A percentile compares a stretch with the other conserved stretches of the same genome.
Evolutionary conservation across 1,140 invertebrate genomes (phyloP).

Genomic region (Xylocopa sonorina): DNA sequence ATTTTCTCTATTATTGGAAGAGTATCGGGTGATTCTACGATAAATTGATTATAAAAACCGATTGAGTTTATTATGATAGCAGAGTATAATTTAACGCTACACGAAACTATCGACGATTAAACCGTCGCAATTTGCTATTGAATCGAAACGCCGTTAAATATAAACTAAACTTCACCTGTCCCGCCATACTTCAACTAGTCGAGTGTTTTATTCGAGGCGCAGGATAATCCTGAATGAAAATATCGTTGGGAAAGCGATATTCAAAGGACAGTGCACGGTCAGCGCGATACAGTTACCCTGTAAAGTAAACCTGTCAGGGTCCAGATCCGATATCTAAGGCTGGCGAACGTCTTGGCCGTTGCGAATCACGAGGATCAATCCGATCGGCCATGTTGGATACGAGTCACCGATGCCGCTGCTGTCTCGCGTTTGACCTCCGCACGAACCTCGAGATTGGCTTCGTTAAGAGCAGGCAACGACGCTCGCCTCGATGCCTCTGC

Average conservation of each 20-base stretch:
- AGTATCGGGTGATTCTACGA: too few relatives aligned
- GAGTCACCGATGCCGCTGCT: constrained; percentile 21
- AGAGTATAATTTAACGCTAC: too few relatives aligned
- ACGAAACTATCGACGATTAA: too few relatives aligned
- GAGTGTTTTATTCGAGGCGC: too few relatives aligned
- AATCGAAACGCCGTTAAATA: too few relatives aligned
- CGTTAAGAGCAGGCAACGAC: constrained; percentile 62
- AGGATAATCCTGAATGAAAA: background rate
- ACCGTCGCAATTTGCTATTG: too few relatives aligned
- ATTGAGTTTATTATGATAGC: too few relatives aligned
- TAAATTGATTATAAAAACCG: too few relatives aligned
- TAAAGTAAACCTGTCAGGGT: background rate
- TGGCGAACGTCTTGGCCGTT: background rate
- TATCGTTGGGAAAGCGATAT: background rate
- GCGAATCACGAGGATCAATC: constrained; percentile 44
- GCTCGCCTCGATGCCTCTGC: constrained; percentile 23
- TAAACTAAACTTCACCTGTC: too few relatives aligned
- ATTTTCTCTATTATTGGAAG: too few relatives aligned
- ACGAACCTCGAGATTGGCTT: constrained; percentile 65
- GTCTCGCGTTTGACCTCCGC: constrained; percentile 56
- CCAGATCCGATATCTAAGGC: background rate
- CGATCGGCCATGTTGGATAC: constrained; percentile 36
- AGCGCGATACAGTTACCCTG: background rate
- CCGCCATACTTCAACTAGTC: too few relatives aligned
- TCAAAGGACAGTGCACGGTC: background rate